phyloP scores from a whole-genome alignment of 2,888 invertebrate genomes.

The Eubasilissa splendida region DNA sequence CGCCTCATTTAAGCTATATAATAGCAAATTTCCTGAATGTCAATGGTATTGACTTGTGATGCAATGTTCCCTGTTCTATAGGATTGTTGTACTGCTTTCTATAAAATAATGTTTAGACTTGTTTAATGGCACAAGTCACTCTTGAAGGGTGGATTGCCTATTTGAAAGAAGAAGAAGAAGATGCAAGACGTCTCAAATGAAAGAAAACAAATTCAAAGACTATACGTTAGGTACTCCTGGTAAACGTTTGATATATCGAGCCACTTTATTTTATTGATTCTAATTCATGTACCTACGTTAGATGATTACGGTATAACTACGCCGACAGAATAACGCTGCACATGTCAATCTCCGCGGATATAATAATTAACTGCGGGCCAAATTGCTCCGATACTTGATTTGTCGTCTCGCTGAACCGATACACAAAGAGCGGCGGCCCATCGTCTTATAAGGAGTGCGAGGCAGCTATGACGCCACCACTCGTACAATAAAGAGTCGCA shows the following conservation, averaged over 20 bases:
- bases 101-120: no score
- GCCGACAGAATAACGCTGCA: neutral
- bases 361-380: neutral
- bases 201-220: no score
- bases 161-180: no score
- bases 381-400: neutral
- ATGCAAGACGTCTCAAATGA: no score
- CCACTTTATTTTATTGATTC: conserved; percentile 9
- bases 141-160: no score
- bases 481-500: neutral
- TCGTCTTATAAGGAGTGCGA: conserved; percentile 33
- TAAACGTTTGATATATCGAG: conserved; percentile 3
- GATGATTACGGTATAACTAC: neutral
- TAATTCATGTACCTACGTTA: neutral
- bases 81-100: no score
- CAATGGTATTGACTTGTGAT: no score
- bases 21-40: no score
- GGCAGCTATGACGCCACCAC: conserved; percentile 5
- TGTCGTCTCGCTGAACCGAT: neutral
- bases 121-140: no score
- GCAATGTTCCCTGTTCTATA: no score
- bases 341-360: neutral
- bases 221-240: neutral
- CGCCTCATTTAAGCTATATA: no score
- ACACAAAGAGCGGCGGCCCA: neutral